Conservation (phyloP, 2,113 vertebrate species). For the Colaptes auratus region DNA sequence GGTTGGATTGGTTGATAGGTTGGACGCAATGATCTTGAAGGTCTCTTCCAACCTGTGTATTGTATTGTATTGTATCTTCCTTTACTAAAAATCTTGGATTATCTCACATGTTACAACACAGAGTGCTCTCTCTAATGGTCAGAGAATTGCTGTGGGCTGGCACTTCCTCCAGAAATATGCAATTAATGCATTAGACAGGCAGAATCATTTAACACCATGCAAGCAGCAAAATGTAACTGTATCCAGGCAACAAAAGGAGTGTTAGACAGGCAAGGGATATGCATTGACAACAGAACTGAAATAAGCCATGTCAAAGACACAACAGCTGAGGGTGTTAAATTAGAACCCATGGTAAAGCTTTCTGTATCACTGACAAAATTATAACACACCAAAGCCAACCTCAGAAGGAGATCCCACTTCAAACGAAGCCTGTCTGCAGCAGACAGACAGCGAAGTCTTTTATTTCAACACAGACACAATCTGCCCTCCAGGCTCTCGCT, state of each 20-base stretch:
- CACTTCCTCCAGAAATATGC: background rate
- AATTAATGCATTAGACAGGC: background rate
- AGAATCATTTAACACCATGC: slow-evolving; percentile 1
- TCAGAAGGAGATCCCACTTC: background rate
- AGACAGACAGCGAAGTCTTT: background rate
- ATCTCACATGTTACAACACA: background rate
- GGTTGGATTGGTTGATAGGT: too few species aligned
- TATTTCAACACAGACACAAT: background rate
- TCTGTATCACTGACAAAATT: background rate
- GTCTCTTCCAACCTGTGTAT: too few species aligned
- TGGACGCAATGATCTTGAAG: too few species aligned
- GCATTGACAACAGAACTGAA: background rate
- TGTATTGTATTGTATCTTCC: too few species aligned
- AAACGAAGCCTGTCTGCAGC: background rate
- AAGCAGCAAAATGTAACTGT: background rate
- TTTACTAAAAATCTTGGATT: background rate
- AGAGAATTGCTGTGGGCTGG: background rate
- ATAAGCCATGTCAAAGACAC: background rate
- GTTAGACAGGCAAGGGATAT: background rate
- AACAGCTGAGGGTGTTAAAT: background rate
- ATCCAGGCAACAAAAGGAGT: slow-evolving; percentile 36
- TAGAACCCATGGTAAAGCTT: background rate
- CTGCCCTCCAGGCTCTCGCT: background rate
- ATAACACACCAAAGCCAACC: background rate
- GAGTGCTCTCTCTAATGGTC: background rate